Percentiles rank a stretch among this genome's conserved stretches.
phyloP scores from a whole-genome alignment of 2,888 invertebrate species.

The Aspidiotus destructor region DNA sequence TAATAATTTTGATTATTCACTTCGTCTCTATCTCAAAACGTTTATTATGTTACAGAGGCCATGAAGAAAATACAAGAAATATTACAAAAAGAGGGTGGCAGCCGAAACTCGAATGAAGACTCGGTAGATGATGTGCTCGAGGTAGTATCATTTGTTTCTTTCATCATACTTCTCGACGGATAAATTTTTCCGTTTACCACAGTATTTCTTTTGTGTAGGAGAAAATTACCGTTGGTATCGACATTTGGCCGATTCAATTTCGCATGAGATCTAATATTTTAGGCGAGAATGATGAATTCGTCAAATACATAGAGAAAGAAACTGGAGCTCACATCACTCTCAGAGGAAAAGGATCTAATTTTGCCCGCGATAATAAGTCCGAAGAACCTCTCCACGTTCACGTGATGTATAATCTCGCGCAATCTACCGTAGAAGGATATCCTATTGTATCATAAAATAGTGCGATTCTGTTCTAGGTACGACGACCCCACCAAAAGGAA shows the following conservation, averaged over 20 bases:
- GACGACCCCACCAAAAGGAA: not conserved
- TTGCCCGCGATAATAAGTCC: slow-evolving; percentile 48
- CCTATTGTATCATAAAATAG: not conserved
- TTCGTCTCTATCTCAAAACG: slow-evolving; percentile 25
- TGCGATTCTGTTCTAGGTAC: slow-evolving; percentile 3
- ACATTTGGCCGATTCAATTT: slow-evolving; percentile 64
- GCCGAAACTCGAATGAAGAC: slow-evolving; percentile 24
- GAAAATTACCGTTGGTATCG: slow-evolving; percentile 66
- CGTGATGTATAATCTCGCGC: slow-evolving; percentile 48
- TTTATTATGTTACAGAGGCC: slow-evolving; percentile 39
- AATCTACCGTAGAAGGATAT: too few relatives aligned
- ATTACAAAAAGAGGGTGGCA: slow-evolving; percentile 35
- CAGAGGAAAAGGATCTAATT: slow-evolving; percentile 56
- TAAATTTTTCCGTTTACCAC: slow-evolving; percentile 3
- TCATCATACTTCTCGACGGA: not conserved
- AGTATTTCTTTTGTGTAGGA: slow-evolving; percentile 45
- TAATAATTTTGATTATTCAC: slow-evolving; percentile 21
- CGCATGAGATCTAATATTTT: slow-evolving; percentile 64
- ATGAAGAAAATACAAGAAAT: slow-evolving; percentile 39
- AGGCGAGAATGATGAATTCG: slow-evolving; percentile 60
- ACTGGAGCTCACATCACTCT: slow-evolving; percentile 67
- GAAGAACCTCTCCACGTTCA: slow-evolving; percentile 65
- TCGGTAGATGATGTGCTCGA: slow-evolving; percentile 3
- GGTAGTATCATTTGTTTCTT: slow-evolving; percentile 34
- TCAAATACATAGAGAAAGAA: slow-evolving; percentile 67